A percentile compares a stretch with the other conserved stretches of the same genome.
Conservation (phyloP, 2,888 invertebrate species). For the Steinernema carpocapsae region DNA sequence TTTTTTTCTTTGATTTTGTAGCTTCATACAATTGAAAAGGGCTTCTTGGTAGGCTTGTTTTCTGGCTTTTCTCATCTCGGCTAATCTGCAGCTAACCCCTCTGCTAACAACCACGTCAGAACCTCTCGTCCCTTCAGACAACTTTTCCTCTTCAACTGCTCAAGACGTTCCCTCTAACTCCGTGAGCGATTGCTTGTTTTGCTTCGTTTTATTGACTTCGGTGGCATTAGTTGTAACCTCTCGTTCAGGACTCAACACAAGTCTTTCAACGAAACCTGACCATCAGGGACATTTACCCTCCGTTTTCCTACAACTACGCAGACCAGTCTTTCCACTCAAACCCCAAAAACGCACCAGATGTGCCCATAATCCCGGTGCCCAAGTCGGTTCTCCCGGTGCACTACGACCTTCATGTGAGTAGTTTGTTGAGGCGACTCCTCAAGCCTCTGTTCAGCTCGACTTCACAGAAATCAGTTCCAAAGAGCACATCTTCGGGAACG, state of each 20-base stretch:
- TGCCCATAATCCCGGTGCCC: conserved; percentile 58
- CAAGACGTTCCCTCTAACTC: not conserved
- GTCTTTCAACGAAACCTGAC: conserved; percentile 35
- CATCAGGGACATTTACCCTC: conserved; percentile 40
- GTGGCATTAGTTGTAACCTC: not conserved
- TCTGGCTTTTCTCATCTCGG: not conserved
- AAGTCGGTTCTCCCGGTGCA: conserved; percentile 60
- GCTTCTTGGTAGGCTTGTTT: not conserved
- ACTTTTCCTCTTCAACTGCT: not conserved
- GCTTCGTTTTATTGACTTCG: not conserved
- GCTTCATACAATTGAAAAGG: too few species aligned
- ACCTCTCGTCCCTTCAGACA: not conserved
- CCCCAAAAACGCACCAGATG: conserved; percentile 44
- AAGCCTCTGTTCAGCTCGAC: conserved; percentile 56
- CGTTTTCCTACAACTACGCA: conserved; percentile 33
- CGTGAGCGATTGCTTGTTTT: conserved; percentile 15
- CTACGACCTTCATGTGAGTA: conserved; percentile 61
- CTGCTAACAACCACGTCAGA: not conserved
- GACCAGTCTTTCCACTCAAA: conserved; percentile 39
- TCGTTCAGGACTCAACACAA: conserved; percentile 1
- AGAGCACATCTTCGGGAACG: conserved; percentile 56
- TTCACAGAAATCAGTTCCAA: conserved; percentile 55
- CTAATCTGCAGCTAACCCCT: conserved; percentile 20
- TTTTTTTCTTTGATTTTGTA: too few species aligned
- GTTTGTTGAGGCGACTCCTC: not conserved